Evolutionary conservation across 2,888 invertebrate genomes (phyloP), one percentile per base, ranked within the genome.

Genomic region (Hypena proboscidalis): DNA sequence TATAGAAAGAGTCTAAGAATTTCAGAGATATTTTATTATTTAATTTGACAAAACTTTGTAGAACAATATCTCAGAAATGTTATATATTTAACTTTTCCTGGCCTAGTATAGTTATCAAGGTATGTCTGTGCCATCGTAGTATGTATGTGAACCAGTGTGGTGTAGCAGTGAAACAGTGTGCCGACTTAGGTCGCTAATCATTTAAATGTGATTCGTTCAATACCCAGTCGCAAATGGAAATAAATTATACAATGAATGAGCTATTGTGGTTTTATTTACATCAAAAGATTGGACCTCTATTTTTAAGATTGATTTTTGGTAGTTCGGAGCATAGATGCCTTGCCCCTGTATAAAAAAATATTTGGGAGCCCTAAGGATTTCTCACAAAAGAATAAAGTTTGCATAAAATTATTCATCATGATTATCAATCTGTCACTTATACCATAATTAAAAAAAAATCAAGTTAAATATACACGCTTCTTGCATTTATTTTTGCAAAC

Each of bases 141-240:
- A 60, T 63, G 62, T 73, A 67, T 17, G 30, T 9, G 13, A 27
- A 33, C 26, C 30, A 45, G 34, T 39, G 30, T 34, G 14, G 20
- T 30, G 74, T 78, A 71, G 71, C 77, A 76, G 73, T 61, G 56
- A 70, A 74, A 71, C 70, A 62, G 72, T 69, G 50, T 49, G 39
- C 32, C 46, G 48, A 56, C 43, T 66, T 72, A 72, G 58, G 67
- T 70, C 62, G 52, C 65, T 75, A 71, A 72, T 63, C 71, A 70
- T 69, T 50, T 77, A 78, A 80, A 77, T 85, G 80, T 83, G 80
- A 83, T 81, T 75, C 68, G 68, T 82, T 80, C 72, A 79, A 66
- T 80, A 84, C 66, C 80, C 85, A 80, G 85, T 87, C 85, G 84
- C 85, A 85, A 85, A 83, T 75, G 68, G 64, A 77, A 84, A 83